Base-by-base conservation (phyloP, 1,140 invertebrate genomes). In the Diabrotica virgifera region DNA sequence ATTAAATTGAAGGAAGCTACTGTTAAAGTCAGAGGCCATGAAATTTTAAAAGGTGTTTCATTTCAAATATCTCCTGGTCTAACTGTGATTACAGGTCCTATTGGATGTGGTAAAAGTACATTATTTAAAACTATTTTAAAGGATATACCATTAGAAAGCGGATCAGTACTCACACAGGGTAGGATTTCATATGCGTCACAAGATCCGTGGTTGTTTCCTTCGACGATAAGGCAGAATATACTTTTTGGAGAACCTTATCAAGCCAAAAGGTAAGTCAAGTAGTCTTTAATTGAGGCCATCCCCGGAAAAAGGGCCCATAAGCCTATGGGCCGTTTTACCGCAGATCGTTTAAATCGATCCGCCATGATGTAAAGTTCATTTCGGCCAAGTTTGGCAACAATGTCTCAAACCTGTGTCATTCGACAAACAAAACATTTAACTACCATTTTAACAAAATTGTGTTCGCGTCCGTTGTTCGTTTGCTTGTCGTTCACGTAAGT, bases 91-190 rank as follows among this genome's bases (percentile, higher is more conserved):
- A 87, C 92, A 52, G 94, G 93, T 36, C 83, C 88, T 53, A 89
- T 95, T 12, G 93, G 93, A 14, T 83, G 88, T 6, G 92, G 93
- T 9, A 96, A 95, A 82, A 88, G 86, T 14, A 91, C 89, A 0
- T 72, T 93, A 1, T 76, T 93, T 0, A 83, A 93, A 71, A 81
- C 85, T 0, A 82, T 95, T 60, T 78, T 95, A 2, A 81, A 85
- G 35, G 93, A 95, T 76, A 76, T 94, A 54, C 86, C 87, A 24
- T 70, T 88, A 1, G 76, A 73, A 0, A 73, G 78, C 4, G 93
- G 93, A 1, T 78, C 70, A 5, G 58, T 93, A 0, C 78, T 81
- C 9, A 78, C 92, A 0, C 79, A 82, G 59, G 92, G 93, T 12
- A 84, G 79, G 52, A 78, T 95, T 2, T 88, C 90, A 5, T 95